Evolutionary conservation across 2,888 invertebrate genomes (phyloP).

Genomic region (Mactromeris polynyma): DNA sequence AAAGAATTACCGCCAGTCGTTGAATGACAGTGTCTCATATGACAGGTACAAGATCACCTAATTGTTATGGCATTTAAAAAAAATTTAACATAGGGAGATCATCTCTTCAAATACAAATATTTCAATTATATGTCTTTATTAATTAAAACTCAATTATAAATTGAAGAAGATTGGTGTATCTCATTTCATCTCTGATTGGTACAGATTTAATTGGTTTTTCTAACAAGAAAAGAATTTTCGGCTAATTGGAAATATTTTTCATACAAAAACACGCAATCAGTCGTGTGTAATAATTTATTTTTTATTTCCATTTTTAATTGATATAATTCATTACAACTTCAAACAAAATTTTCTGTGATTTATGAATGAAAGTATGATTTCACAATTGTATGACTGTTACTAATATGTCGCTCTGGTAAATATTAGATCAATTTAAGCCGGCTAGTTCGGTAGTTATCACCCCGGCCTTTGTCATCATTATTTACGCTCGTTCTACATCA

Average conservation of each 20-base stretch:
- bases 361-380: not conserved
- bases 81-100: not conserved
- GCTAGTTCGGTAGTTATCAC: not conserved
- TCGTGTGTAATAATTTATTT: not conserved
- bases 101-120: not conserved
- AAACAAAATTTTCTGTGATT: not conserved
- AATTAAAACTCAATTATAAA: not conserved
- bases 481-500: not conserved
- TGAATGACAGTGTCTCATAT: too few species aligned
- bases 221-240: not conserved
- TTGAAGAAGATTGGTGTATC: not conserved
- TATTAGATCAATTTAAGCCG: not conserved
- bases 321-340: not conserved
- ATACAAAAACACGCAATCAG: not conserved
- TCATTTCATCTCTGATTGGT: not conserved
- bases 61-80: not conserved
- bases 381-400: not conserved
- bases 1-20: too few species aligned
- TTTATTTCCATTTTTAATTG: not conserved
- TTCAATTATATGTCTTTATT: not conserved
- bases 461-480: constrained; percentile 2
- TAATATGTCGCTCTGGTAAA: constrained; percentile 1
- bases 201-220: not conserved
- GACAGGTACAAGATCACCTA: not conserved
- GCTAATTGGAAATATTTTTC: not conserved